A percentile compares a stretch with the other conserved stretches of the same genome.
phyloP scores from a whole-genome alignment of 2,113 vertebrate genomes.

The Cichladusa arquata region DNA sequence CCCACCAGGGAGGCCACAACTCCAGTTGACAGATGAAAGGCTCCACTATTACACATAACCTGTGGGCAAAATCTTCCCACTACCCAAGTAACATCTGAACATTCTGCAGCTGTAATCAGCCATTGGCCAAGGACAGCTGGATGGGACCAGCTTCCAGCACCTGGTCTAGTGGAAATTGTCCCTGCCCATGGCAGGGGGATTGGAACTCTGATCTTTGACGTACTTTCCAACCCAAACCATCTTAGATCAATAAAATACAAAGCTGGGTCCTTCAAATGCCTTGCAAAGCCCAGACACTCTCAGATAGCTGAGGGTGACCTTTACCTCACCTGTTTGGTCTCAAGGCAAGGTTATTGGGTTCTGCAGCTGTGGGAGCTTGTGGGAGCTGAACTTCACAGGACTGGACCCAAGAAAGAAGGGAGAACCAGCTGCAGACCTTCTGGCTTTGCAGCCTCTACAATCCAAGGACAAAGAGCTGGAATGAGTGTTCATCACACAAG shows the following conservation, averaged over 20 bases:
- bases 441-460: neutral
- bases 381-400: neutral
- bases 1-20: neutral
- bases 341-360: neutral
- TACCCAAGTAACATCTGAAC: fast-evolving
- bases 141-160: neutral
- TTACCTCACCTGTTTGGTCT: neutral
- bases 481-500: neutral
- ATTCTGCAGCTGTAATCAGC: neutral
- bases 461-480: neutral
- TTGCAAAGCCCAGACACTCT: neutral
- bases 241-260: neutral
- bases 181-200: neutral
- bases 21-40: neutral
- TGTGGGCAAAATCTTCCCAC: neutral
- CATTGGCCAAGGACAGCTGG: neutral
- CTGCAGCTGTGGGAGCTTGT: neutral
- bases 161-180: neutral
- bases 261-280: neutral
- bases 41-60: neutral
- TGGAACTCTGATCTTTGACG: neutral
- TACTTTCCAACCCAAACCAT: neutral
- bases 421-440: neutral
- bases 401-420: neutral
- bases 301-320: neutral